Conservation (phyloP, 2,797 vertebrate species). For the Sebastes goodei region DNA sequence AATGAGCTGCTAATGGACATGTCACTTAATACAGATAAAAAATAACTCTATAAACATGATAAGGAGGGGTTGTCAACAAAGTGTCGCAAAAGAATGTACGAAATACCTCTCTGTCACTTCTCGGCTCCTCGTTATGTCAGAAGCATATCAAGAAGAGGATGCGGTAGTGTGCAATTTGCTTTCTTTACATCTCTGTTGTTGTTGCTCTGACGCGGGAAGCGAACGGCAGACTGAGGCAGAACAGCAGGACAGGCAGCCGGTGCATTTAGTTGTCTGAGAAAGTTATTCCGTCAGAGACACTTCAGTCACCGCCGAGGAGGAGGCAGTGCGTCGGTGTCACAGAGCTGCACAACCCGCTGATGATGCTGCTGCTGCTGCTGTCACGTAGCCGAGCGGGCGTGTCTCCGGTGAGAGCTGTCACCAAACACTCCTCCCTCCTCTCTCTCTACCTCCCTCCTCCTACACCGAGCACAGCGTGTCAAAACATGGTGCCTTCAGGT, state of each 20-base stretch:
- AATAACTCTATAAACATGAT: background rate
- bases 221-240: conserved; percentile 36
- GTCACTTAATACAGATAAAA: background rate
- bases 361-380: conserved; percentile 19
- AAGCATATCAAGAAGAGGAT: conserved; percentile 64
- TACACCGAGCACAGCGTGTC: conserved; percentile 25
- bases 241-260: conserved; percentile 33
- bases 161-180: conserved; percentile 51
- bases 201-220: conserved; percentile 55
- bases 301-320: conserved; percentile 11
- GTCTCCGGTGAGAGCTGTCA: conserved; percentile 62
- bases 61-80: no score
- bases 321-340: conserved; percentile 8
- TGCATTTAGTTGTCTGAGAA: conserved; percentile 48
- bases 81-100: conserved; percentile 30
- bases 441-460: conserved; percentile 6
- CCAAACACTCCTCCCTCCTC: conserved; percentile 17
- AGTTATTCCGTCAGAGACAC: conserved; percentile 56
- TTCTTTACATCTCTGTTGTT: conserved; percentile 69
- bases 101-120: conserved; percentile 75
- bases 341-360: conserved; percentile 7
- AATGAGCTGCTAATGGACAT: background rate
- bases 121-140: conserved; percentile 67
- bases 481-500: conserved; percentile 55
- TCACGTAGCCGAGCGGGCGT: conserved; percentile 49